These are phyloP conservation scores for Halictus rubicundus DNA, from an alignment of 1,140 invertebrate species.

Conservation along the genomic window DNA sequence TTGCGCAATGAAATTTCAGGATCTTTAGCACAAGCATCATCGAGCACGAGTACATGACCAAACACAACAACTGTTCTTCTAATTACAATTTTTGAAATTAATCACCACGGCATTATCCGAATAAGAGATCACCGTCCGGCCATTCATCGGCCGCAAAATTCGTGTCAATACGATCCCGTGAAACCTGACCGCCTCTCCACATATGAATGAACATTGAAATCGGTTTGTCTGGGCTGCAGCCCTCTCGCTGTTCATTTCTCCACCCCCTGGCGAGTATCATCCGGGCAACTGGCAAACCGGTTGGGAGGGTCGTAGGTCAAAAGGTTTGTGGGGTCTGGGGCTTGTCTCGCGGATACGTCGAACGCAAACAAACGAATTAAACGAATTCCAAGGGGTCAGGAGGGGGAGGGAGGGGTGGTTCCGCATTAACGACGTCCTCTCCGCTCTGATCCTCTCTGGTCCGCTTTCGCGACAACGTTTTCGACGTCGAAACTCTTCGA, in stretches of 20 bases:
- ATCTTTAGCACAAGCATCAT: no score
- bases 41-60: no score
- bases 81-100: neutral
- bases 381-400: neutral
- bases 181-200: neutral
- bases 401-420: neutral
- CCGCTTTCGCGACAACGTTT: slow-evolving; percentile 5
- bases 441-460: no score
- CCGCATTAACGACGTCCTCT: neutral
- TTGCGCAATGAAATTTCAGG: no score
- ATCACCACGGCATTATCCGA: no score
- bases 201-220: slow-evolving; percentile 4
- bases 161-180: neutral
- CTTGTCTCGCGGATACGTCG: neutral
- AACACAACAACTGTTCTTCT: neutral
- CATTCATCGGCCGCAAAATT: neutral
- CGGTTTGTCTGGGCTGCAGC: neutral
- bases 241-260: neutral
- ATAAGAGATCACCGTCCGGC: neutral
- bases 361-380: slow-evolving; percentile 6
- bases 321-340: no score
- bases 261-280: neutral
- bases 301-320: neutral
- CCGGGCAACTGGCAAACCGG: neutral
- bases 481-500: slow-evolving; percentile 18